Conservation (phyloP, 1,140 invertebrate genomes). For the Ips typographus region DNA sequence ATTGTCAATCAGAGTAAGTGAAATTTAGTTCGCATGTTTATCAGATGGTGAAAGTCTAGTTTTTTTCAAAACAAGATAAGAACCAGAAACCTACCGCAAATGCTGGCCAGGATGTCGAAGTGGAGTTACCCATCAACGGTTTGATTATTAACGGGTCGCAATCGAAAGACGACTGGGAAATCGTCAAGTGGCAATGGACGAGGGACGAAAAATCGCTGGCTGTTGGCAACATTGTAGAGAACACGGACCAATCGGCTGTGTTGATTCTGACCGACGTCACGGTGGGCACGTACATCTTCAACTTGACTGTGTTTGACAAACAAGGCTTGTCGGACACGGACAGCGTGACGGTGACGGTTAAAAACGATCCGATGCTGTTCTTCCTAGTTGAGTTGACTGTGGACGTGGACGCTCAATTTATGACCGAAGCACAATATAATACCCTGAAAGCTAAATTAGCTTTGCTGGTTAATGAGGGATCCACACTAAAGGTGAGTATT, state of each 20-base stretch:
- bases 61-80: constrained; percentile 62
- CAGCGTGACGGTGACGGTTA: constrained; percentile 82
- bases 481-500: constrained; percentile 47
- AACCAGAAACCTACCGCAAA: constrained; percentile 87
- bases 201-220: constrained; percentile 79
- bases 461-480: constrained; percentile 58
- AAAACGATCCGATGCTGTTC: constrained; percentile 72
- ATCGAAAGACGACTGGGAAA: constrained; percentile 85
- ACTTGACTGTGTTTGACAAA: constrained; percentile 83
- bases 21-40: background rate
- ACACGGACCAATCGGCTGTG: constrained; percentile 72
- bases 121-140: constrained; percentile 73
- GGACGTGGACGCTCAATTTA: constrained; percentile 68
- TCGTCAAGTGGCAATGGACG: constrained; percentile 83
- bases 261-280: constrained; percentile 83
- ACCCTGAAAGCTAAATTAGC: constrained; percentile 75
- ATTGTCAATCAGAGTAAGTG: constrained; percentile 89
- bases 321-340: constrained; percentile 81
- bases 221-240: constrained; percentile 75
- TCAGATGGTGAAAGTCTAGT: constrained; percentile 15
- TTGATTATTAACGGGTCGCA: constrained; percentile 82
- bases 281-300: constrained; percentile 85
- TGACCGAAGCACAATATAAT: constrained; percentile 74
- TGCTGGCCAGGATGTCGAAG: constrained; percentile 79
- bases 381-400: constrained; percentile 81